A percentile compares a stretch with the other conserved stretches of the same genome.
Evolutionary conservation across 2,113 vertebrate species (phyloP).

Genomic region (Aptenodytes patagonicus): DNA sequence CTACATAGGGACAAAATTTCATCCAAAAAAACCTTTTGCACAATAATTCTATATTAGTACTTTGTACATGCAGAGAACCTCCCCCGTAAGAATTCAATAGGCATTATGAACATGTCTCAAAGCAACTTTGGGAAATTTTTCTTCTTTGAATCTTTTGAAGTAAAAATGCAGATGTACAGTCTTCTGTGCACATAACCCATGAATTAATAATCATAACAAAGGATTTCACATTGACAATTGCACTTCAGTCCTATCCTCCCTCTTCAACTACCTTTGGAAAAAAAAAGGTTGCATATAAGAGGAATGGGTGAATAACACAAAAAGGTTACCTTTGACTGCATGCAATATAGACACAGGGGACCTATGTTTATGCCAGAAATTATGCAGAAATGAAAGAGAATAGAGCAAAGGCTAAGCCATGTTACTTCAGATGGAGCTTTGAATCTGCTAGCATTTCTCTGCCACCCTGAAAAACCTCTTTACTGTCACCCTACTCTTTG

Average conservation of each 20-base stretch:
- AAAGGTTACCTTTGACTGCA: background rate
- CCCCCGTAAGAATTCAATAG: rapidly evolving
- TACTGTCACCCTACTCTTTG: background rate
- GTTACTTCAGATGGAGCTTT: background rate
- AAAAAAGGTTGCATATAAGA: rapidly evolving
- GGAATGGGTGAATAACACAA: background rate
- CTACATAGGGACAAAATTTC: background rate
- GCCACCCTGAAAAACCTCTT: background rate
- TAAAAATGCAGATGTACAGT: background rate
- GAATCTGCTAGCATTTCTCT: background rate
- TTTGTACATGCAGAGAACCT: background rate
- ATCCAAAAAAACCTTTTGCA: background rate
- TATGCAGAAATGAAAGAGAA: background rate
- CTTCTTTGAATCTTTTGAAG: background rate
- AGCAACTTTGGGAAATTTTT: background rate
- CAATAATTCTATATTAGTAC: background rate
- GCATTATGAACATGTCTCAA: background rate
- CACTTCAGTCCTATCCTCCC: background rate
- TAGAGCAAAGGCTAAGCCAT: background rate
- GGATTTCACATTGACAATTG: background rate
- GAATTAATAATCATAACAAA: background rate
- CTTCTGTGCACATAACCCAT: background rate
- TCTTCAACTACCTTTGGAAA: background rate
- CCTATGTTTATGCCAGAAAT: background rate
- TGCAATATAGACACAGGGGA: background rate